Conservation (phyloP, 2,888 invertebrate species). For the Orthonevra nobilis region DNA sequence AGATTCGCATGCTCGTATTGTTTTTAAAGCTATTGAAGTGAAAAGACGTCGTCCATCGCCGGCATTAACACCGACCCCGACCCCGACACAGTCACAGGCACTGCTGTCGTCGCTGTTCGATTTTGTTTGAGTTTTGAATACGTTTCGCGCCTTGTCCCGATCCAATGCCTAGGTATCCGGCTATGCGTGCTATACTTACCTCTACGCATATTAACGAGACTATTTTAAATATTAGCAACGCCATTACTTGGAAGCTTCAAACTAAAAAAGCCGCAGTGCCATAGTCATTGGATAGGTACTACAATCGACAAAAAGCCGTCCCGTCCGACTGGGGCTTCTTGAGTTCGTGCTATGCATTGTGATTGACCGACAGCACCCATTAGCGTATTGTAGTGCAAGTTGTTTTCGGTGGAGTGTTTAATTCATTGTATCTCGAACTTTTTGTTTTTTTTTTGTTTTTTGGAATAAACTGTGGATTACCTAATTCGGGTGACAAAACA, state of each 20-base stretch:
- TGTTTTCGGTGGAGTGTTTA: constrained; percentile 15
- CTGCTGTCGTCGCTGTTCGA: background rate
- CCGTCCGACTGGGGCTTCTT: constrained; percentile 32
- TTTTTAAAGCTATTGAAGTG: constrained; percentile 58
- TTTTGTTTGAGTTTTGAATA: too few species aligned
- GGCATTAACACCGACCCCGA: too few species aligned
- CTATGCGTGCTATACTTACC: constrained; percentile 40
- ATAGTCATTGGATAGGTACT: background rate
- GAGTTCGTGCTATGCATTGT: constrained; percentile 46
- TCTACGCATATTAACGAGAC: constrained; percentile 48
- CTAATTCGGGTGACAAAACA: constrained; percentile 57
- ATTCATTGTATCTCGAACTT: too few species aligned
- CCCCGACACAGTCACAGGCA: too few species aligned
- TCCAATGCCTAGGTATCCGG: background rate
- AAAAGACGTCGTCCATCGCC: constrained; percentile 58
- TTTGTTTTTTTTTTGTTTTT: constrained; percentile 29
- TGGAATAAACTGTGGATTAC: constrained; percentile 49
- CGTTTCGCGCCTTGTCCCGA: too few species aligned
- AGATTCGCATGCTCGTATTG: constrained; percentile 33
- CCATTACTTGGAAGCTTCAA: constrained; percentile 30
- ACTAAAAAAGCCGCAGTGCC: background rate
- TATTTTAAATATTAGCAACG: constrained; percentile 52
- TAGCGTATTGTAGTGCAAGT: constrained; percentile 57
- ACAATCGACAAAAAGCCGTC: constrained; percentile 18
- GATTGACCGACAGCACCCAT: constrained; percentile 56